Evolutionary conservation across 2,113 vertebrate genomes (phyloP).

Genomic region (Petroica traversi): DNA sequence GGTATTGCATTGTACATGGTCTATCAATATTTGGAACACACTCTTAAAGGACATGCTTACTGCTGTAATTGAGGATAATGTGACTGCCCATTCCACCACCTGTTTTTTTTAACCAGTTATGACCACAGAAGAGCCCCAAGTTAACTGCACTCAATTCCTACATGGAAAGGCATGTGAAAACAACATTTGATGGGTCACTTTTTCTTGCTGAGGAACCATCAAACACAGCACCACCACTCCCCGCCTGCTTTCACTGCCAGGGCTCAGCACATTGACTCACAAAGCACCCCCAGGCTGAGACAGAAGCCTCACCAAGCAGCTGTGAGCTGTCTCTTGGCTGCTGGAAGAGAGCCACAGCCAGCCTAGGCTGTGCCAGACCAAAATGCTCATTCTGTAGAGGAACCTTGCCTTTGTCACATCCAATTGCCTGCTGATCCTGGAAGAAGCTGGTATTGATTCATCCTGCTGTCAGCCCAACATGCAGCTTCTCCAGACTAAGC

Average conservation of each 20-base stretch:
- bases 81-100: not conserved
- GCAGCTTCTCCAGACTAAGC: not conserved
- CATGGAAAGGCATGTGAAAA: not conserved
- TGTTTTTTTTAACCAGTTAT: not conserved
- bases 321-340: accelerated
- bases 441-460: not conserved
- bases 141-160: not conserved
- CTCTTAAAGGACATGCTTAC: not conserved
- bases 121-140: not conserved
- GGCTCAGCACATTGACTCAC: not conserved
- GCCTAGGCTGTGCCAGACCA: not conserved
- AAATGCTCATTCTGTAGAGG: not conserved
- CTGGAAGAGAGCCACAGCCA: not conserved
- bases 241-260: not conserved
- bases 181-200: not conserved
- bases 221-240: not conserved
- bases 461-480: not conserved
- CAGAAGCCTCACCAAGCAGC: not conserved
- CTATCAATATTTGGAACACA: not conserved
- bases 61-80: not conserved
- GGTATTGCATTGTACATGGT: not conserved
- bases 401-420: not conserved
- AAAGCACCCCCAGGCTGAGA: not conserved
- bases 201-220: not conserved
- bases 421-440: not conserved